Evolutionary conservation across 2,113 vertebrate genomes (phyloP).

Genomic region (Bostrychus sinensis): DNA sequence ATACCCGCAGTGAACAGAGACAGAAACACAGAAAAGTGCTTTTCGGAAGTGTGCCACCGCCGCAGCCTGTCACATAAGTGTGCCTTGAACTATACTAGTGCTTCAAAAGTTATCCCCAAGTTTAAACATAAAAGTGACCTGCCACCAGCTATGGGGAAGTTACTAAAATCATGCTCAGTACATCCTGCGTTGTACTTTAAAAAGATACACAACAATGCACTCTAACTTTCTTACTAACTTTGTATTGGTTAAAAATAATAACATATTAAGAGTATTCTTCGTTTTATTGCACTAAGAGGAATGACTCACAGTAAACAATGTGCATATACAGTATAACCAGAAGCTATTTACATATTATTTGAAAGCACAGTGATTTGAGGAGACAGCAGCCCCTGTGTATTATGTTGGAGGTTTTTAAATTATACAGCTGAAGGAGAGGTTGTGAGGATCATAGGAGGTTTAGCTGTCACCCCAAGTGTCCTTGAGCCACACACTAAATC

Average conservation of each 20-base stretch:
- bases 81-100: constrained; percentile 45
- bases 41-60: constrained; percentile 52
- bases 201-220: not conserved
- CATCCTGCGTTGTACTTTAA: not conserved
- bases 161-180: not conserved
- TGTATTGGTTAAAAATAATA: constrained; percentile 4
- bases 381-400: constrained; percentile 28
- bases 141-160: constrained; percentile 11
- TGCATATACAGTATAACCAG: constrained; percentile 13
- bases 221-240: not conserved
- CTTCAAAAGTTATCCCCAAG: constrained; percentile 46
- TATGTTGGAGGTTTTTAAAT: constrained; percentile 17
- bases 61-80: constrained; percentile 52
- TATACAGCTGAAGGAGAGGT: constrained; percentile 32
- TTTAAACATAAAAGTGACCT: constrained; percentile 32
- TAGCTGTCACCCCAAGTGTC: constrained; percentile 31
- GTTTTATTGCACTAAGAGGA: not conserved
- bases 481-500: constrained; percentile 41
- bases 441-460: constrained; percentile 24
- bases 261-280: not conserved
- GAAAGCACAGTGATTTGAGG: constrained; percentile 33
- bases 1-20: constrained; percentile 52
- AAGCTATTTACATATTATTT: constrained; percentile 35
- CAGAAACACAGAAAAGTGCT: constrained; percentile 73
- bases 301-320: not conserved